Base-by-base conservation (phyloP, 2,888 invertebrate species). In the Fabriciana adippe region DNA sequence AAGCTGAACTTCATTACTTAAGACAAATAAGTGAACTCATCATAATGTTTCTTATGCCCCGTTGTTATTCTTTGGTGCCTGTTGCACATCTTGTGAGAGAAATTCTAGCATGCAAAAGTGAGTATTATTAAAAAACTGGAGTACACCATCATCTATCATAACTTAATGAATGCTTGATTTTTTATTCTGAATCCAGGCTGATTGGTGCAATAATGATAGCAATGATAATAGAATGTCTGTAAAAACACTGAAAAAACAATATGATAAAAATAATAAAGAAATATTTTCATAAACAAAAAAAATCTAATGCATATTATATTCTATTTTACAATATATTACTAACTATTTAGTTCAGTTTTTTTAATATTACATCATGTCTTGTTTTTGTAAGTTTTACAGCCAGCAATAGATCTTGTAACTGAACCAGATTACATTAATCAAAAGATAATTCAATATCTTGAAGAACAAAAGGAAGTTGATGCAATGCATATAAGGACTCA, bases 361-460 rank as follows among this genome's bases (percentile, higher is more conserved):
- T 41, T 41, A 41, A 41, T 41, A 41, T 41, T 41, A 11, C 35
- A 41, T 41, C 2, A n/a, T 8, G 15, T 1, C 8, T 31, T 16
- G 14, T n/a, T 51, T 45, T 64, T 41, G 93, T 67, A 79, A 97
- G 97, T 97, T 72, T 91, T 98, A 68, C 96, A 96, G 83, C 97
- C 97, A 64, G 94, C 96, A 68, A 95, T 98, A 78, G 96, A 98
- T 81, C 93, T 96, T 79, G 87, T 98, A 55, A 97, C 97, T 8
- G 97, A 98, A 82, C 97, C 98, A 6, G 97, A 98, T 89, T 97
- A 97, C 83, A 96, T 98, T 77, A 98, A 98, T 86, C 96, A 96
- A 83, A 97, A 97, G 85, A 95, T 98, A 70, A 94, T 97, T 66
- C 94, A 95, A 73, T 97, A 97, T 83, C 94, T 98, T 72, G 96